These are phyloP conservation scores for Parazoanthus swiftii DNA, from an alignment of 92 coral and sea anemone species.

Conservation along the genomic window DNA sequence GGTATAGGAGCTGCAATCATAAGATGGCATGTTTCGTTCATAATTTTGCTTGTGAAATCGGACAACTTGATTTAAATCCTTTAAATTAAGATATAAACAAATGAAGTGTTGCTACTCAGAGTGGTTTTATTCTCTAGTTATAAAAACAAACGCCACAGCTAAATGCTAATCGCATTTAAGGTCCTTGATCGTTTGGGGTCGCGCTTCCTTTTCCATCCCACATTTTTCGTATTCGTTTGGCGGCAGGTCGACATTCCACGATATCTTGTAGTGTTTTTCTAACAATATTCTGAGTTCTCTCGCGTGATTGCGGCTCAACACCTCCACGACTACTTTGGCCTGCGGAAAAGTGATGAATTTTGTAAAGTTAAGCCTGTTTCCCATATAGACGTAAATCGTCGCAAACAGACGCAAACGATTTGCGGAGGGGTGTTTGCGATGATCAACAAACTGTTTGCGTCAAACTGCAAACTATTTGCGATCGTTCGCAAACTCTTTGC, in stretches of 20 bases:
- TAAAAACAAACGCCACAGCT: background rate
- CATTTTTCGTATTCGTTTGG: slow-evolving; percentile 11
- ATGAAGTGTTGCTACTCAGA: background rate
- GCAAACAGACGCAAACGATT: too few relatives aligned
- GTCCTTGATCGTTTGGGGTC: background rate
- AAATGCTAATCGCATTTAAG: background rate
- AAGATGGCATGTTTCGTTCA: too few relatives aligned
- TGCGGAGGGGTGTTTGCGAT: too few relatives aligned
- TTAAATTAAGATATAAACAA: background rate
- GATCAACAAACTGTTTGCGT: too few relatives aligned
- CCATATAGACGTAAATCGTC: too few relatives aligned
- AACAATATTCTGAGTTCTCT: slow-evolving; percentile 45
- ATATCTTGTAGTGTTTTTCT: slow-evolving; percentile 45
- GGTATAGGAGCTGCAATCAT: too few relatives aligned
- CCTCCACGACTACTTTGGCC: slow-evolving; percentile 68
- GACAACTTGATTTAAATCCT: too few relatives aligned
- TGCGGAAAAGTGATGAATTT: background rate
- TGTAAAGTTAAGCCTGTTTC: too few relatives aligned
- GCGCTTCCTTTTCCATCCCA: background rate
- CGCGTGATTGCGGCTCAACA: slow-evolving; percentile 61
- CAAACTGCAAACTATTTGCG: too few relatives aligned
- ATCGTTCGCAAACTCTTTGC: too few relatives aligned
- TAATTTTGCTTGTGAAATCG: too few relatives aligned
- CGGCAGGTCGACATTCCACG: slow-evolving; percentile 11
- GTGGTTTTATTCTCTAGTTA: background rate